Base-by-base conservation (phyloP, 2,888 invertebrate species). In the Arge pagana region DNA sequence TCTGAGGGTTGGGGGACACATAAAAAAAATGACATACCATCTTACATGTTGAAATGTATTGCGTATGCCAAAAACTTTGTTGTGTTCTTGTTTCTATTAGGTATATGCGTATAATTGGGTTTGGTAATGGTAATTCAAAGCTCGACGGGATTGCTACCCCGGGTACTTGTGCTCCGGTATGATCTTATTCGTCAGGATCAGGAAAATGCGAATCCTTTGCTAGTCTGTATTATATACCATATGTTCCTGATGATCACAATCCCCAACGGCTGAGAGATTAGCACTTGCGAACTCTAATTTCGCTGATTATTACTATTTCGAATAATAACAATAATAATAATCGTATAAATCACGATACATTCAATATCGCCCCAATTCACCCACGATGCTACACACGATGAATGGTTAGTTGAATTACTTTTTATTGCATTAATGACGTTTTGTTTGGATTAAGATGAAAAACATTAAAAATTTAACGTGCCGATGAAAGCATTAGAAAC, bases 21-120 rank as follows among this genome's bases (percentile, higher is more conserved):
- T 58, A 60, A 58, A 53, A 54, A 62, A 30, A 41, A 61, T 66
- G 72, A 72, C 72, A 71, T 72, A 73, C 72, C 59, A 67, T 60
- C 58, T 72, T 72, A 72, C 74, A 70, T 68, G 71, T 72, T 73
- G 54, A 68, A 69, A 72, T 73, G 71, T 74, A 73, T 70, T 60
- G 66, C 58, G 71, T 74, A 74, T 73, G 72, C 66, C 70, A 68
- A 65, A 62, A 72, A 71, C 66, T 72, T 72, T 73, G 71, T 74
- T 74, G 73, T 74, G 70, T 74, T 74, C 72, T 73, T 73, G 74
- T 75, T 75, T 70, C 70, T 70, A 74, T 72, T 74, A 74, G 69
- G 68, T 72, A 68, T 72, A 70, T 70, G 31, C 42, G 31, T 42
- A 18, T 42, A 30, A 42, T 42, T 31, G 15, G 30, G 19, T 30